These are phyloP conservation scores for Oxyruncus cristatus DNA, from an alignment of 2,113 vertebrate genomes.

Conservation along the genomic window DNA sequence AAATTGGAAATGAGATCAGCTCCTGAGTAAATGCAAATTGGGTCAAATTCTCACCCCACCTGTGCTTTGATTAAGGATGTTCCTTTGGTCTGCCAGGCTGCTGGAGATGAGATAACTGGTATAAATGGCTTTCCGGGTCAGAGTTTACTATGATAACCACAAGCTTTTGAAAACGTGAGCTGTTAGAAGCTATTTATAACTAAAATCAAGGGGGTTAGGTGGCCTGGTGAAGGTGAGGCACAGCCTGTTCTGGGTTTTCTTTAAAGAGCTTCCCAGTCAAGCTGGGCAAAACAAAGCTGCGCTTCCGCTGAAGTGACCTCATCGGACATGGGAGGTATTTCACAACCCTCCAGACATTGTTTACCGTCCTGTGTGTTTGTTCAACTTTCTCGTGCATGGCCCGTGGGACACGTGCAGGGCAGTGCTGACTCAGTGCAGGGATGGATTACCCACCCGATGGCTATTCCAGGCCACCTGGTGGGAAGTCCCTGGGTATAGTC, in stretches of 20 bases:
- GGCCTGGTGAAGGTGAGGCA: not conserved
- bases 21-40: not conserved
- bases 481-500: not conserved
- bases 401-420: fast-evolving
- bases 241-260: not conserved
- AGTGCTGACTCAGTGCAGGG: not conserved
- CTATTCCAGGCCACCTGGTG: not conserved
- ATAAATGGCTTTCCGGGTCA: not conserved
- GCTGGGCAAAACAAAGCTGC: not conserved
- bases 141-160: not conserved
- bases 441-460: not conserved
- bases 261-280: not conserved
- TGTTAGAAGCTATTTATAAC: not conserved
- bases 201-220: not conserved
- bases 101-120: not conserved
- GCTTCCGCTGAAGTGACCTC: not conserved
- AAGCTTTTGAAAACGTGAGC: not conserved
- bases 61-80: not conserved
- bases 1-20: not conserved
- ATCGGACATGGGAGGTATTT: not conserved
- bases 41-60: not conserved
- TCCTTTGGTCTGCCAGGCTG: not conserved
- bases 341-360: not conserved
- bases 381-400: fast-evolving
- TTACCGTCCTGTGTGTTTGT: not conserved